Evolutionary conservation across 1,140 invertebrate genomes (phyloP).

Genomic region (Pteromalus puparum): DNA sequence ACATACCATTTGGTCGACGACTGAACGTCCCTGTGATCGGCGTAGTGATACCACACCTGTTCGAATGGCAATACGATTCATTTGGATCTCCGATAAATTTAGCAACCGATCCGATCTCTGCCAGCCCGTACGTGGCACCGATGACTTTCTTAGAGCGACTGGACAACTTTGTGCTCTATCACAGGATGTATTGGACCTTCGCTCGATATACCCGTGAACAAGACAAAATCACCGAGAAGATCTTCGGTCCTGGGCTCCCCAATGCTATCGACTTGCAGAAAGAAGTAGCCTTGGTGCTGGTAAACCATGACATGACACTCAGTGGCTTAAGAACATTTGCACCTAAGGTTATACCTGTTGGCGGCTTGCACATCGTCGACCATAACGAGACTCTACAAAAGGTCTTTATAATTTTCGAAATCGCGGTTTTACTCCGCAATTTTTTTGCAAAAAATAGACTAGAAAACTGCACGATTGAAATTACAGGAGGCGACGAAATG

Average conservation of each 20-base stretch:
- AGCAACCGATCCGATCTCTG: conserved; percentile 74
- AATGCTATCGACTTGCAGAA: conserved; percentile 64
- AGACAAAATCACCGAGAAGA: too few relatives aligned
- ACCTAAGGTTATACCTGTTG: conserved; percentile 77
- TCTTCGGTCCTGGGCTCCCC: too few relatives aligned
- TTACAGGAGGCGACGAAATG: conserved; percentile 81
- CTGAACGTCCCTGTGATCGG: conserved; percentile 78
- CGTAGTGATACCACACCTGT: conserved; percentile 74
- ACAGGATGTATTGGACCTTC: neutral
- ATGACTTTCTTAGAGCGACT: conserved; percentile 80
- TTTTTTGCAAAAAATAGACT: too few relatives aligned
- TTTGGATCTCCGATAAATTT: conserved; percentile 77
- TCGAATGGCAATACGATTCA: conserved; percentile 77
- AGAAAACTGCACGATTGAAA: too few relatives aligned
- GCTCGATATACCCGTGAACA: too few relatives aligned
- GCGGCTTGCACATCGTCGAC: conserved; percentile 75
- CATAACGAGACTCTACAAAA: conserved; percentile 48
- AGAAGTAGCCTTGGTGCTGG: conserved; percentile 73
- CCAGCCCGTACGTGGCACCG: conserved; percentile 70
- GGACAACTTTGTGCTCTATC: conserved; percentile 32
- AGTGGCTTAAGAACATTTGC: conserved; percentile 72
- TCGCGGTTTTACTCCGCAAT: too few relatives aligned
- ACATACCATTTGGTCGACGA: conserved; percentile 75
- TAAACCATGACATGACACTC: conserved; percentile 77
- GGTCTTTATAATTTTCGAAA: conserved; percentile 29